These are phyloP conservation scores for Ctenochaetus hawaiiensis DNA, from an alignment of 2,797 vertebrate genomes.

Conservation along the genomic window DNA sequence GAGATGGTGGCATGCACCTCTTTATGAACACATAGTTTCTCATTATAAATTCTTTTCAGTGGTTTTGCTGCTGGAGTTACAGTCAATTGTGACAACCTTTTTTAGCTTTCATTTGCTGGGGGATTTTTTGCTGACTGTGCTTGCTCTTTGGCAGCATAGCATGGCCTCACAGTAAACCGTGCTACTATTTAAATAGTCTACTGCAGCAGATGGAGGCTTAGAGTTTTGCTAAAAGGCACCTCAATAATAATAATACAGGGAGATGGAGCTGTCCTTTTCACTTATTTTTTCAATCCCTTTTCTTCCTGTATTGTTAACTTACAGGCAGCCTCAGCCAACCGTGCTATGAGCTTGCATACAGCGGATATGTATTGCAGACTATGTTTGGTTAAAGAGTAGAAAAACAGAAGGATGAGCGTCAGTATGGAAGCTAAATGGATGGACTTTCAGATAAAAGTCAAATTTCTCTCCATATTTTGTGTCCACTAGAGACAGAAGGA, in stretches of 20 bases:
- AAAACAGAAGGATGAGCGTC: constrained; percentile 74
- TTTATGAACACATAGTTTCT: constrained; percentile 33
- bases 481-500: constrained; percentile 50
- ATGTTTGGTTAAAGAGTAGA: constrained; percentile 56
- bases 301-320: too few relatives aligned
- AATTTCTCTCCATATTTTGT: constrained; percentile 51
- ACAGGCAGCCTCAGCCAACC: too few relatives aligned
- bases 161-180: constrained; percentile 1
- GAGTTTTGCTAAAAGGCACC: too few relatives aligned
- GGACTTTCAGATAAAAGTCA: constrained; percentile 40
- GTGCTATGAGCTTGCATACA: constrained; percentile 48
- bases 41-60: constrained; percentile 34
- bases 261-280: too few relatives aligned
- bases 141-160: constrained; percentile 1
- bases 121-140: constrained; percentile 32
- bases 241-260: too few relatives aligned
- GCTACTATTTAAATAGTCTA: neutral
- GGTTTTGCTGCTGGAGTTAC: constrained; percentile 2
- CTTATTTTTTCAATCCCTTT: too few relatives aligned
- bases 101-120: constrained; percentile 12
- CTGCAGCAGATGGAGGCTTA: constrained; percentile 4
- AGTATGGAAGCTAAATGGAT: constrained; percentile 45
- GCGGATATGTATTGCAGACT: constrained; percentile 75
- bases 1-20: constrained; percentile 27
- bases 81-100: neutral